Conservation (phyloP, 1,140 invertebrate genomes). For the Drosophila santomea region DNA sequence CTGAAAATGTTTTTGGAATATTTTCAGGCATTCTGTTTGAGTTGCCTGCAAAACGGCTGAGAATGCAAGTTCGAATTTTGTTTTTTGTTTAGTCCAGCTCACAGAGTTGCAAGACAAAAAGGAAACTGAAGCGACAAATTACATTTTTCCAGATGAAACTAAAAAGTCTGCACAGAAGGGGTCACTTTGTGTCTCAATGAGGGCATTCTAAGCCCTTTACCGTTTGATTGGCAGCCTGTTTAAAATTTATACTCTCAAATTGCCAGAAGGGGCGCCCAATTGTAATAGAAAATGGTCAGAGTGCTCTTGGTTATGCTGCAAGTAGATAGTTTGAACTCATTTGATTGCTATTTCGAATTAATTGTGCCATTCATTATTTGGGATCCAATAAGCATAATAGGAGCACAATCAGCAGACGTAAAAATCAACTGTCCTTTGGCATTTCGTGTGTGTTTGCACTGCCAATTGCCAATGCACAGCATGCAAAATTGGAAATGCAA, state of each 20-base stretch:
- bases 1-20: slow-evolving; percentile 37
- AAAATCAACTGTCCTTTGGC: slow-evolving; percentile 49
- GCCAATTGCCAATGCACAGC: slow-evolving; percentile 59
- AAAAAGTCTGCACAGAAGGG: slow-evolving; percentile 6
- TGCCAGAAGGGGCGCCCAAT: background rate
- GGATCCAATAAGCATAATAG: slow-evolving; percentile 43
- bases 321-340: background rate
- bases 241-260: slow-evolving; percentile 2
- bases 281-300: background rate
- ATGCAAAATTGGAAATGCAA: slow-evolving; percentile 59
- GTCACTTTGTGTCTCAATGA: background rate
- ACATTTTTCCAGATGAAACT: slow-evolving; percentile 18
- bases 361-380: slow-evolving; percentile 48
- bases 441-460: slow-evolving; percentile 13
- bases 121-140: slow-evolving; percentile 6
- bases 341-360: slow-evolving; percentile 43
- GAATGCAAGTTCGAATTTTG: slow-evolving; percentile 23
- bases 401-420: slow-evolving; percentile 55
- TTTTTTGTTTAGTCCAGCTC: slow-evolving; percentile 10
- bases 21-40: slow-evolving; percentile 27
- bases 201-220: background rate
- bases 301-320: background rate
- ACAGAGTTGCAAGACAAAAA: background rate
- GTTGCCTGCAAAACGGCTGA: slow-evolving; percentile 24
- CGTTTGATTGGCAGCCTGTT: slow-evolving; percentile 20